These are phyloP conservation scores for Drosophila tsacasi DNA, from an alignment of 1,140 invertebrate species.

Conservation along the genomic window DNA sequence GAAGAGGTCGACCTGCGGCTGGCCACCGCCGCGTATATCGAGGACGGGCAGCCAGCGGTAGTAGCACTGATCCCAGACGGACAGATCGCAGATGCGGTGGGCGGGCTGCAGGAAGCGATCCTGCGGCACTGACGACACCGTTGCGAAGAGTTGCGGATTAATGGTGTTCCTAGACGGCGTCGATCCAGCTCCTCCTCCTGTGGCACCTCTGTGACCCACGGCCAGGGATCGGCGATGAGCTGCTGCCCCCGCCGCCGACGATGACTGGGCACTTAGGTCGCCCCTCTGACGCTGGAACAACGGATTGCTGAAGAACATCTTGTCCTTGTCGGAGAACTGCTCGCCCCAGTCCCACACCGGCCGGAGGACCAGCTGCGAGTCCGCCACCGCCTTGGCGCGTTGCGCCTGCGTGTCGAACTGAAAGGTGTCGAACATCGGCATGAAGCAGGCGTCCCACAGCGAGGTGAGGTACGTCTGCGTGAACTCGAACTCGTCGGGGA, in stretches of 20 bases:
- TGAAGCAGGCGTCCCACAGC: conserved; percentile 94
- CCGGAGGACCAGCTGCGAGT: conserved; percentile 87
- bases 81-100: conserved; percentile 87
- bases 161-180: conserved; percentile 66
- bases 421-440: conserved; percentile 96
- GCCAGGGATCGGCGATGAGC: conserved; percentile 66
- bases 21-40: conserved; percentile 92
- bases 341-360: conserved; percentile 94
- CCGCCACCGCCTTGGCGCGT: conserved; percentile 83
- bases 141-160: conserved; percentile 80
- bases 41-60: conserved; percentile 94
- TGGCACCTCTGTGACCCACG: conserved; percentile 18
- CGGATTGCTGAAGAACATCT: conserved; percentile 92
- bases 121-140: conserved; percentile 74
- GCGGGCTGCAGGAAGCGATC: conserved; percentile 86
- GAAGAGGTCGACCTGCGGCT: conserved; percentile 88
- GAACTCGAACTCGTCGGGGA: conserved; percentile 95
- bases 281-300: conserved; percentile 87
- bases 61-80: conserved; percentile 96
- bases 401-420: conserved; percentile 94
- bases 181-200: background rate
- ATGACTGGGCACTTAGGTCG: conserved; percentile 32
- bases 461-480: conserved; percentile 96
- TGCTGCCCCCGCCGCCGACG: conserved; percentile 15
- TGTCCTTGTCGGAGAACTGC: conserved; percentile 92